Percentiles rank a stretch among this genome's conserved stretches.
phyloP scores from a whole-genome alignment of 2,888 invertebrate genomes.

The Aproaerema taeniolella region DNA sequence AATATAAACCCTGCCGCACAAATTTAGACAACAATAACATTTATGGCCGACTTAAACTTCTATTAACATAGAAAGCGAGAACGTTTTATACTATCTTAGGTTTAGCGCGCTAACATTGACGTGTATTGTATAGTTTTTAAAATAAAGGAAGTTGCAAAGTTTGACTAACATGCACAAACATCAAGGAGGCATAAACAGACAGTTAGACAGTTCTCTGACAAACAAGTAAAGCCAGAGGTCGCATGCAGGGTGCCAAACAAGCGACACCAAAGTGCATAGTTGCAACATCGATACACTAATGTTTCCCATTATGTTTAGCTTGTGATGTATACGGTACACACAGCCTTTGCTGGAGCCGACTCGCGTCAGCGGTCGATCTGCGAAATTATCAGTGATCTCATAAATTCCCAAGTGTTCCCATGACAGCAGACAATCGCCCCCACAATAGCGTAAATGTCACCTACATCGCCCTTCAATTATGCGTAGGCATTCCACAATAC shows the following conservation, averaged over 20 bases:
- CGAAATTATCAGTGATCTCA: conserved; percentile 17
- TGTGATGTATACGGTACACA: too few relatives aligned
- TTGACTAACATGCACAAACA: conserved; percentile 19
- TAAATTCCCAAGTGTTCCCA: conserved; percentile 25
- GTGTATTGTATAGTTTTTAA: conserved; percentile 16
- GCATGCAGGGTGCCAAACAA: conserved; percentile 20
- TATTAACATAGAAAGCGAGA: conserved; percentile 16
- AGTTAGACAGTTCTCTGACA: conserved; percentile 17
- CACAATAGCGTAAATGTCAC: conserved; percentile 47
- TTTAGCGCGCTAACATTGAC: conserved; percentile 15
- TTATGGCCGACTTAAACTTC: conserved; percentile 19
- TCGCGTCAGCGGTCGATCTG: background rate
- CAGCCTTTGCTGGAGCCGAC: conserved; percentile 8
- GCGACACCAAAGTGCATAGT: conserved; percentile 19
- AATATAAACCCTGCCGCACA: conserved; percentile 12
- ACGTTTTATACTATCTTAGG: conserved; percentile 14
- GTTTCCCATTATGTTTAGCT: conserved; percentile 6
- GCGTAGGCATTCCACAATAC: conserved; percentile 40
- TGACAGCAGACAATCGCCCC: conserved; percentile 42
- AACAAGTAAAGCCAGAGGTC: conserved; percentile 17
- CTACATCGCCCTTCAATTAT: conserved; percentile 45
- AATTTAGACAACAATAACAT: conserved; percentile 17
- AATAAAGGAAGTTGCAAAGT: conserved; percentile 18
- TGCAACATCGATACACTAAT: conserved; percentile 18
- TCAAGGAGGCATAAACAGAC: conserved; percentile 19